Evolutionary conservation across 2,113 vertebrate species (phyloP).

Genomic region (Lepus americanus): DNA sequence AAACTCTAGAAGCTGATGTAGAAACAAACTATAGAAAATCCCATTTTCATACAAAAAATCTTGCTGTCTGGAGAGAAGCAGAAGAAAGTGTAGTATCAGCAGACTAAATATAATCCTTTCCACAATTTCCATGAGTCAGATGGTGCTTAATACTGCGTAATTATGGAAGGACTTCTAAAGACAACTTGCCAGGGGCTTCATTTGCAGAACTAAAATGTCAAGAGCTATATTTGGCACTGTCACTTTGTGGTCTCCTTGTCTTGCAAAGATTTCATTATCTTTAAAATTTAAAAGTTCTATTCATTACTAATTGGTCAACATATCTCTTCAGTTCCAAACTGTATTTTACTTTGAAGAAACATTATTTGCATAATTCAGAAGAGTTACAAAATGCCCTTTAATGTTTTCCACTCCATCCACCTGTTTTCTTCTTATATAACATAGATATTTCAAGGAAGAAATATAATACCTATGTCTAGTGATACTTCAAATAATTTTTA

Average conservation of each 20-base stretch:
- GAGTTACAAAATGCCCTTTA: constrained; percentile 8
- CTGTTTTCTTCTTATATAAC: neutral
- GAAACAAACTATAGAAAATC: constrained; percentile 45
- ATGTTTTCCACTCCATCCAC: neutral
- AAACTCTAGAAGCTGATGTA: neutral
- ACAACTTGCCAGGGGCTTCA: constrained; percentile 57
- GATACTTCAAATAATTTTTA: constrained; percentile 46
- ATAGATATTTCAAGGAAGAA: neutral
- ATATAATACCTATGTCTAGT: neutral
- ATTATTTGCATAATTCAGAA: neutral
- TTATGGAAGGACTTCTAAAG: constrained; percentile 71
- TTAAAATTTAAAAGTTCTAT: neutral
- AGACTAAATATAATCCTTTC: constrained; percentile 82
- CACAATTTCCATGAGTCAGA: constrained; percentile 83
- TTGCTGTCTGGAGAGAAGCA: constrained; percentile 65
- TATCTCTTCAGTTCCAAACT: constrained; percentile 30
- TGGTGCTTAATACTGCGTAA: constrained; percentile 68
- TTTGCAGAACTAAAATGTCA: constrained; percentile 72
- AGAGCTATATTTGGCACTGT: constrained; percentile 61
- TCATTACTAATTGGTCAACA: constrained; percentile 35
- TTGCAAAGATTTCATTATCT: constrained; percentile 66
- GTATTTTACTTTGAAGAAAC: constrained; percentile 41
- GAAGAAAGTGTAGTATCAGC: constrained; percentile 75
- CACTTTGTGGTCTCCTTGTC: constrained; percentile 21
- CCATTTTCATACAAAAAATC: constrained; percentile 65